Percentiles rank a stretch among this genome's conserved stretches.
Conservation (phyloP, 64 coral and sea anemone genomes). For the Platygyra sinensis region DNA sequence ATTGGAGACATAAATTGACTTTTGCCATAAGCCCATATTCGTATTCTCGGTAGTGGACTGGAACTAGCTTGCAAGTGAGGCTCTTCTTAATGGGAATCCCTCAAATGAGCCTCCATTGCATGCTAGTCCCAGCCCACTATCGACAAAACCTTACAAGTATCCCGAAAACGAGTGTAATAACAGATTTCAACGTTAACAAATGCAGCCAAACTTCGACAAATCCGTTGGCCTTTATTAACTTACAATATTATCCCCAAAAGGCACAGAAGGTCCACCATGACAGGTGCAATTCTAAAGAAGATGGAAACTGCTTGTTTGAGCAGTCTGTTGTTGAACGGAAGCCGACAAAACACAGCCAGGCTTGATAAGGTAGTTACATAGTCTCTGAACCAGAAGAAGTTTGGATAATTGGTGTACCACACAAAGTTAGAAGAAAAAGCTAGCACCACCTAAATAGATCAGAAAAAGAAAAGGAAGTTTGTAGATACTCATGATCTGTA, state of each 20-base stretch:
- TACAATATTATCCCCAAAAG: slow-evolving; percentile 85
- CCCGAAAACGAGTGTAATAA: no score
- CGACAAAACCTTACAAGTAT: no score
- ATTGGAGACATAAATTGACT: no score
- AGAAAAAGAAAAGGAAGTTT: neutral
- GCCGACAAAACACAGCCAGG: slow-evolving; percentile 84
- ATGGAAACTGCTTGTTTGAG: slow-evolving; percentile 84
- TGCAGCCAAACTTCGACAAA: no score
- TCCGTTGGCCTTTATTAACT: slow-evolving; percentile 2
- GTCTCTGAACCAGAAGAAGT: slow-evolving; percentile 61
- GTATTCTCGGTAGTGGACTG: no score
- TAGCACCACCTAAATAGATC: slow-evolving; percentile 36
- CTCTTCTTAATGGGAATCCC: no score
- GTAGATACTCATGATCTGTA: no score
- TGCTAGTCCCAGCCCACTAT: no score
- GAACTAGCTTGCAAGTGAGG: no score
- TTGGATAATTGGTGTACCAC: slow-evolving; percentile 78
- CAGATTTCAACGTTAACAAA: no score
- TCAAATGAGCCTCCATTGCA: no score
- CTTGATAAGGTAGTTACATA: slow-evolving; percentile 71
- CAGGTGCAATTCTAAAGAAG: slow-evolving; percentile 76
- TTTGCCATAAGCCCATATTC: no score
- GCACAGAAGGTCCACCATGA: slow-evolving; percentile 86
- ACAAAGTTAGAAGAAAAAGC: slow-evolving; percentile 77
- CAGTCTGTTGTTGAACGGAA: slow-evolving; percentile 85